phyloP scores from a whole-genome alignment of 2,113 vertebrate genomes.

The Illadopsis cleaveri region DNA sequence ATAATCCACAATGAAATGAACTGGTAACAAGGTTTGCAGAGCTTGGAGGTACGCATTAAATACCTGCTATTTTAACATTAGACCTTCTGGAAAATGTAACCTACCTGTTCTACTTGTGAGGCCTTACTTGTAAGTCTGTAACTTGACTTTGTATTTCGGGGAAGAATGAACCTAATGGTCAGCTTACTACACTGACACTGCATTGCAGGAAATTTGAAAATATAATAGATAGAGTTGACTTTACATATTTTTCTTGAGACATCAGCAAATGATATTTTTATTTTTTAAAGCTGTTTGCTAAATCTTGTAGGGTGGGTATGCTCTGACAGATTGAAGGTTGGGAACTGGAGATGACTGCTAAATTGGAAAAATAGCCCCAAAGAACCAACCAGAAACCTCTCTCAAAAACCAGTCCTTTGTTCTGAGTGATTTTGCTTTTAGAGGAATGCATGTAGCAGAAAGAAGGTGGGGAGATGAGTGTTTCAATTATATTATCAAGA shows the following conservation, averaged over 20 bases:
- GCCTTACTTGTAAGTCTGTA: neutral
- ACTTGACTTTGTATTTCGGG: neutral
- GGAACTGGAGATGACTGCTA: neutral
- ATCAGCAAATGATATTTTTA: neutral
- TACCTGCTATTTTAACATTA: slow-evolving; percentile 40
- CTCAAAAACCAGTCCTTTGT: neutral
- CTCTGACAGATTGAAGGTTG: neutral
- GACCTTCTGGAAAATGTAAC: neutral
- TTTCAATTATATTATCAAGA: neutral
- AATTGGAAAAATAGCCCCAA: neutral
- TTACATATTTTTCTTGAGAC: neutral
- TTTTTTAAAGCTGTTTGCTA: neutral
- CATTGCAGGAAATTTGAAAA: neutral
- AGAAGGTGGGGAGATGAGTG: neutral
- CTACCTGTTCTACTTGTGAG: neutral
- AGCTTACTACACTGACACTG: neutral
- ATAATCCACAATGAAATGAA: slow-evolving; percentile 60
- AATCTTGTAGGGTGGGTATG: neutral
- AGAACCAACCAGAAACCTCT: neutral
- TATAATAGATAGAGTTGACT: neutral
- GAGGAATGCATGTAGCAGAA: neutral
- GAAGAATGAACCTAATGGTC: neutral
- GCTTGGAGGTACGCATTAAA: slow-evolving; percentile 49
- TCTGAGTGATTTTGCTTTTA: neutral
- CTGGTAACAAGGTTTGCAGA: slow-evolving; percentile 41